Conservation (phyloP, 2,113 vertebrate species). For the Merops nubicus region DNA sequence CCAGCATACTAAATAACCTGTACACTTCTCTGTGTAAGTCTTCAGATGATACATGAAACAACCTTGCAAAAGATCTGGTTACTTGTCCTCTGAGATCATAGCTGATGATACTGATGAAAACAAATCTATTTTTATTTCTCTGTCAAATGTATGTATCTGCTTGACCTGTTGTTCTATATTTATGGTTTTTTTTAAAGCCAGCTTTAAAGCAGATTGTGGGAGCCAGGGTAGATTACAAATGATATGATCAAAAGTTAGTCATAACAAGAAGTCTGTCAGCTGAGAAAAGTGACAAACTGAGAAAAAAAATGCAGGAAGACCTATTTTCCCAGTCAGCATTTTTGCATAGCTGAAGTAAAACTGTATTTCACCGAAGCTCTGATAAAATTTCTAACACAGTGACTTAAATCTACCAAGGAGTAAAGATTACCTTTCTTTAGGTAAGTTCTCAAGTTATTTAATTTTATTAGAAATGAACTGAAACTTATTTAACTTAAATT, state of each 20-base stretch:
- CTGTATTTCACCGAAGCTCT: neutral
- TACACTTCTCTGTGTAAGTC: neutral
- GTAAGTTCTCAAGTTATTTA: neutral
- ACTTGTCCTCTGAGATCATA: neutral
- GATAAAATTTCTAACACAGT: neutral
- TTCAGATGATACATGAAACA: neutral
- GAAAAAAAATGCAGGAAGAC: neutral
- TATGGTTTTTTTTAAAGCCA: neutral
- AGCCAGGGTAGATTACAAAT: neutral
- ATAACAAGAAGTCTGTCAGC: neutral
- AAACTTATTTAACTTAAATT: neutral
- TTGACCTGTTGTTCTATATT: neutral
- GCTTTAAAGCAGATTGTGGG: neutral
- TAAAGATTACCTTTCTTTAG: neutral
- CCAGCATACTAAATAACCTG: neutral
- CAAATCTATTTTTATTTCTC: neutral
- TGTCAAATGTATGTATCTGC: neutral
- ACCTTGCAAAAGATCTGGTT: neutral
- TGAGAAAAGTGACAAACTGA: neutral
- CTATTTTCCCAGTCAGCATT: neutral
- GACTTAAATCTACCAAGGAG: neutral
- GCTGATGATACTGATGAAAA: neutral
- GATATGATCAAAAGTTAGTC: neutral
- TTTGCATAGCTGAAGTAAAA: neutral
- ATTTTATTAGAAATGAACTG: neutral